Conservation (phyloP, 2,113 vertebrate species). For the Platysteira castanea region DNA sequence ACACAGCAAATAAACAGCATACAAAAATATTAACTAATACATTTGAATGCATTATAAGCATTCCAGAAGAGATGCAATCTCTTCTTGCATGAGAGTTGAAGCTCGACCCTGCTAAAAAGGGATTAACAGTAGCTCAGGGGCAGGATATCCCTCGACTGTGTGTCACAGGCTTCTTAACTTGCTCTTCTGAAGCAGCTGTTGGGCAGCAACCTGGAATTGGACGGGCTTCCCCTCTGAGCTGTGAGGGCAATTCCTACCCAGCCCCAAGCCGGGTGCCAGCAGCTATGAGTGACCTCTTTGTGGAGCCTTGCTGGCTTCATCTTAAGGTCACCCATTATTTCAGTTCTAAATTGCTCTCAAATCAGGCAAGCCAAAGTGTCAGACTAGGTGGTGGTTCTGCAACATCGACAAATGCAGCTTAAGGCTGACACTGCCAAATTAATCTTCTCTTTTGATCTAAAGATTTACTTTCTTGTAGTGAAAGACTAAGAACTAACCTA, state of each 20-base stretch:
- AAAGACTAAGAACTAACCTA: neutral
- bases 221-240: neutral
- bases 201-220: neutral
- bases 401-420: neutral
- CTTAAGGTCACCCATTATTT: neutral
- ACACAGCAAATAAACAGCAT: neutral
- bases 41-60: neutral
- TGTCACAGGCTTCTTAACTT: neutral
- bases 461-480: neutral
- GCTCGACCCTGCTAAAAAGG: neutral
- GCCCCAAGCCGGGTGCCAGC: slow-evolving; percentile 1
- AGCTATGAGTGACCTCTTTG: neutral
- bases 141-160: neutral
- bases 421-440: neutral
- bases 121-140: neutral
- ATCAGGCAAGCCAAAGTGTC: neutral
- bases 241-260: neutral
- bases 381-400: neutral
- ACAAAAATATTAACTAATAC: neutral
- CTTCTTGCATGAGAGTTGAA: neutral
- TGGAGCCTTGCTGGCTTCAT: neutral
- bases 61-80: neutral
- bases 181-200: neutral
- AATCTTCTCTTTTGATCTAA: neutral
- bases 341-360: neutral